phyloP scores from a whole-genome alignment of 1,140 invertebrate genomes.

The Colletes gigas region DNA sequence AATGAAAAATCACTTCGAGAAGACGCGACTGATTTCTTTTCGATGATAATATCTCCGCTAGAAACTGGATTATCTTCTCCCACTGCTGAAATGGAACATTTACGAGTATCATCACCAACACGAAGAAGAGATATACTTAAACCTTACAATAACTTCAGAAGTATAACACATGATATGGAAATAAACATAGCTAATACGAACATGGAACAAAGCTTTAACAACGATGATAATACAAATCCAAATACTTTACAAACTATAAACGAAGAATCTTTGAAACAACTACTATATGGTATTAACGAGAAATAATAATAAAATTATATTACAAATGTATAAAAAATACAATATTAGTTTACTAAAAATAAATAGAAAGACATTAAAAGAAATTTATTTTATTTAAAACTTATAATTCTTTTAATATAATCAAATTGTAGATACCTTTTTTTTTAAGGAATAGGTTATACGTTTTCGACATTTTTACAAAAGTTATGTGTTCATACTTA shows the following conservation, averaged over 20 bases:
- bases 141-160: constrained; percentile 37
- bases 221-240: constrained; percentile 41
- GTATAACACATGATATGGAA: constrained; percentile 43
- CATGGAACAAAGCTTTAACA: constrained; percentile 51
- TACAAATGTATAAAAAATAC: neutral
- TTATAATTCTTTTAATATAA: constrained; percentile 1
- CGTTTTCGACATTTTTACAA: neutral
- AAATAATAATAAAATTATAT: constrained; percentile 60
- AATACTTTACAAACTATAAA: constrained; percentile 79
- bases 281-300: constrained; percentile 76
- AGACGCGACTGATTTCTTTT: constrained; percentile 78
- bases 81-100: constrained; percentile 80
- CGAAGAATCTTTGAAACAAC: constrained; percentile 81
- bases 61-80: constrained; percentile 73
- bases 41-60: constrained; percentile 79
- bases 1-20: constrained; percentile 62
- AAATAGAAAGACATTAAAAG: constrained; percentile 10
- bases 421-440: neutral
- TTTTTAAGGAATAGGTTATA: neutral
- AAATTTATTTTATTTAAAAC: constrained; percentile 27
- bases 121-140: constrained; percentile 52
- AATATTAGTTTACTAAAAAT: constrained; percentile 13
- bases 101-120: constrained; percentile 78
- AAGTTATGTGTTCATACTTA: neutral
- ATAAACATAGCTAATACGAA: constrained; percentile 40